Conservation (phyloP, 2,888 invertebrate genomes). For the Pyralis farinalis region DNA sequence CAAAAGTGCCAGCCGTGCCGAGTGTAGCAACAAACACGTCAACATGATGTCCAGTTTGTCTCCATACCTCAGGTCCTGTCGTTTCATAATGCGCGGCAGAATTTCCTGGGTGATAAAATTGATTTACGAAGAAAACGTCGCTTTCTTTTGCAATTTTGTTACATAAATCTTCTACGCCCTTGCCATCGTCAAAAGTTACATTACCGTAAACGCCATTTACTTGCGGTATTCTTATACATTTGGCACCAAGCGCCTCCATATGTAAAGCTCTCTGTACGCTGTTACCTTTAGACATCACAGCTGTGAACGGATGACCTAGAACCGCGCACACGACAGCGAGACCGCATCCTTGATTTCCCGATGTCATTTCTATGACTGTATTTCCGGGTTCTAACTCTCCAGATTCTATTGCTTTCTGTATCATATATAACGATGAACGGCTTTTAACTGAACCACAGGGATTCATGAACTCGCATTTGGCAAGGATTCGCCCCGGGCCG, state of each 20-base stretch:
- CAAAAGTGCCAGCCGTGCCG: slow-evolving; percentile 67
- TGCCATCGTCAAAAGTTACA: slow-evolving; percentile 61
- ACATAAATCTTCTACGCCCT: slow-evolving; percentile 56
- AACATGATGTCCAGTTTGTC: slow-evolving; percentile 62
- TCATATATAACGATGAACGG: slow-evolving; percentile 65
- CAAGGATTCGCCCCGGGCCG: slow-evolving; percentile 65
- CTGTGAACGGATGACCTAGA: slow-evolving; percentile 59
- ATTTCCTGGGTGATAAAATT: slow-evolving; percentile 59
- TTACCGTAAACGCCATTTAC: slow-evolving; percentile 69
- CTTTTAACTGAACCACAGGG: slow-evolving; percentile 71
- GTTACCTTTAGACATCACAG: slow-evolving; percentile 69
- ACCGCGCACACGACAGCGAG: slow-evolving; percentile 71
- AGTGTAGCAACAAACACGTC: slow-evolving; percentile 66
- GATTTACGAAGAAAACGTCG: slow-evolving; percentile 63
- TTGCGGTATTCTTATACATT: slow-evolving; percentile 62
- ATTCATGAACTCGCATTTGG: slow-evolving; percentile 74
- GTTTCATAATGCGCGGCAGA: slow-evolving; percentile 56
- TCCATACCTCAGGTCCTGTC: slow-evolving; percentile 73
- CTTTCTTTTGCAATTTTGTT: slow-evolving; percentile 47
- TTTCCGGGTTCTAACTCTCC: slow-evolving; percentile 55
- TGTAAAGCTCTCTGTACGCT: slow-evolving; percentile 67
- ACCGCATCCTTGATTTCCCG: slow-evolving; percentile 71
- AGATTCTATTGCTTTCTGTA: slow-evolving; percentile 43
- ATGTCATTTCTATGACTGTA: slow-evolving; percentile 63
- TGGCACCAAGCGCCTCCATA: slow-evolving; percentile 71